A percentile compares a stretch with the other conserved stretches of the same genome.
These are phyloP conservation scores for Papilio protenor DNA, from an alignment of 2,888 invertebrate genomes.

Conservation along the genomic window DNA sequence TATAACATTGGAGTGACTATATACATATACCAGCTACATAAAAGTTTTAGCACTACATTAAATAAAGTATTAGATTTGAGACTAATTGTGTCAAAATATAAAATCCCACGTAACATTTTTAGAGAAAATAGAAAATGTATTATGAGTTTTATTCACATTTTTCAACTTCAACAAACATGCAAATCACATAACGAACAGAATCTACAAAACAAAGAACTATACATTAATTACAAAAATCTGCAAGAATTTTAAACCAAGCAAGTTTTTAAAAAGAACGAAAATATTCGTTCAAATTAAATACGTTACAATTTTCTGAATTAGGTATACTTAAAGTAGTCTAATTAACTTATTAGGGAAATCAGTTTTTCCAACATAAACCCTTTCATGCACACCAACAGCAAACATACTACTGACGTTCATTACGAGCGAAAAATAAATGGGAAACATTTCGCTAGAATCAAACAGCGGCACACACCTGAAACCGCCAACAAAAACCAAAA, in stretches of 20 bases:
- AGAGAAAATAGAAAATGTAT: neutral
- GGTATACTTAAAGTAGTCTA: neutral
- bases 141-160: neutral
- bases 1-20: neutral
- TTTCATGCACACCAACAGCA: neutral
- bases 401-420: constrained; percentile 4
- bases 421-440: constrained; percentile 19
- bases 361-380: constrained; percentile 14
- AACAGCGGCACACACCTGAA: constrained; percentile 67
- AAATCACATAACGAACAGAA: neutral
- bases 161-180: neutral
- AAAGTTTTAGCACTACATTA: neutral
- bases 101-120: neutral
- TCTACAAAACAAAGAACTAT: neutral
- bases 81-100: neutral
- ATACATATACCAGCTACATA: neutral
- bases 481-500: constrained; percentile 79
- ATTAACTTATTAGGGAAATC: constrained; percentile 12
- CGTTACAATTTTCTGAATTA: neutral
- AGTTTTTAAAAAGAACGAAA: too few relatives aligned
- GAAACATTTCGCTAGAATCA: constrained; percentile 54
- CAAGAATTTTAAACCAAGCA: neutral
- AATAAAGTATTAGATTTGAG: too few relatives aligned
- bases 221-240: neutral
- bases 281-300: neutral